Conservation (phyloP, 2,888 invertebrate genomes). For the Cheilosia urbana region DNA sequence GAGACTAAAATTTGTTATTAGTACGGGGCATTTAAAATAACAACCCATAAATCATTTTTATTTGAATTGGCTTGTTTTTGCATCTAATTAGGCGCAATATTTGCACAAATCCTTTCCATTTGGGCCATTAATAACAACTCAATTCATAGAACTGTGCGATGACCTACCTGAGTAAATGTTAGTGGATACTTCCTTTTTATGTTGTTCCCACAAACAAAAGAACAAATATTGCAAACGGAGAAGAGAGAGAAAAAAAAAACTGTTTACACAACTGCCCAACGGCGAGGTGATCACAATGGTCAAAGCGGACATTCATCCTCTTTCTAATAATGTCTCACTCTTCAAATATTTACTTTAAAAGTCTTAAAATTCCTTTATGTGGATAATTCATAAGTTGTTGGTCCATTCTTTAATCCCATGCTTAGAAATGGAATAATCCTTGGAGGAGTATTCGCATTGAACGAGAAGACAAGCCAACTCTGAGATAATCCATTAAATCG, state of each 20-base stretch:
- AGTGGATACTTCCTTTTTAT: neutral
- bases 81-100: too few species aligned
- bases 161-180: neutral
- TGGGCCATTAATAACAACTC: neutral
- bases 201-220: neutral
- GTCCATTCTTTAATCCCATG: neutral
- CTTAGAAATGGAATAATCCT: slow-evolving; percentile 25
- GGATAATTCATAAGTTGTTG: slow-evolving; percentile 18
- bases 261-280: slow-evolving; percentile 29
- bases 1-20: too few species aligned
- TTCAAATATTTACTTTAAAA: slow-evolving; percentile 46
- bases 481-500: neutral
- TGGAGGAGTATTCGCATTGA: neutral
- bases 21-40: too few species aligned
- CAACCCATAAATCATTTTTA: too few species aligned
- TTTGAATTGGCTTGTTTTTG: too few species aligned
- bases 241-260: neutral
- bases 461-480: neutral
- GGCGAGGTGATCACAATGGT: neutral
- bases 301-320: slow-evolving; percentile 14
- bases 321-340: neutral
- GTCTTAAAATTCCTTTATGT: slow-evolving; percentile 29
- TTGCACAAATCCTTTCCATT: too few species aligned
- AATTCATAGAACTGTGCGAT: neutral
- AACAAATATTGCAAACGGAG: neutral